Percentiles rank a stretch among this genome's conserved stretches.
These are phyloP conservation scores for Microchirus variegatus DNA, from an alignment of 2,797 vertebrate genomes.

Conservation along the genomic window DNA sequence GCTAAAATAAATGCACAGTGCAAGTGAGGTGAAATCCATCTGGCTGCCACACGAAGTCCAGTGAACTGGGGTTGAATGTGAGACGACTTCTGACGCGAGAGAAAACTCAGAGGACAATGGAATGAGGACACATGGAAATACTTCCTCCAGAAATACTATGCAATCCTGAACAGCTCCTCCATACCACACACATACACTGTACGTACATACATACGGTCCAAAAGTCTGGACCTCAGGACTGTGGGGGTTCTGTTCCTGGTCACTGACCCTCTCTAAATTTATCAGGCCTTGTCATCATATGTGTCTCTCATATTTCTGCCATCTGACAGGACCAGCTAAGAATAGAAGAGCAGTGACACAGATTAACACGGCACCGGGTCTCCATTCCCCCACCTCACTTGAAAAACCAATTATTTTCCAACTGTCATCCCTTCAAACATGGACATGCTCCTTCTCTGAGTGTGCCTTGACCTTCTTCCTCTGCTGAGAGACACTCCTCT, in stretches of 20 bases:
- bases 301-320: slow-evolving; percentile 73
- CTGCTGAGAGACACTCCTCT: slow-evolving; percentile 1
- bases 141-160: neutral
- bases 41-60: neutral
- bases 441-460: slow-evolving; percentile 3
- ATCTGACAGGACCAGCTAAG: slow-evolving; percentile 57
- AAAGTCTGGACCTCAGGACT: slow-evolving; percentile 31
- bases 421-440: slow-evolving; percentile 10
- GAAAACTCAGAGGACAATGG: neutral
- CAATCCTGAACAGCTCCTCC: neutral
- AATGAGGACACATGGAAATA: neutral
- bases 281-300: slow-evolving; percentile 50
- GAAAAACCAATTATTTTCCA: slow-evolving; percentile 33
- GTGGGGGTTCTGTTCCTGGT: slow-evolving; percentile 30
- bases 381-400: slow-evolving; percentile 9
- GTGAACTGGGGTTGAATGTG: neutral
- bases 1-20: neutral
- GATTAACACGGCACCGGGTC: slow-evolving; percentile 55
- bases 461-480: slow-evolving; percentile 23
- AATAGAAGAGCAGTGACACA: slow-evolving; percentile 69
- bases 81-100: neutral
- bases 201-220: neutral
- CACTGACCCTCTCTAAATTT: slow-evolving; percentile 69
- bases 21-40: neutral
- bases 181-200: neutral